Evolutionary conservation across 2,113 vertebrate species (phyloP).

Genomic region (Rhinopomastus cyanomelas): DNA sequence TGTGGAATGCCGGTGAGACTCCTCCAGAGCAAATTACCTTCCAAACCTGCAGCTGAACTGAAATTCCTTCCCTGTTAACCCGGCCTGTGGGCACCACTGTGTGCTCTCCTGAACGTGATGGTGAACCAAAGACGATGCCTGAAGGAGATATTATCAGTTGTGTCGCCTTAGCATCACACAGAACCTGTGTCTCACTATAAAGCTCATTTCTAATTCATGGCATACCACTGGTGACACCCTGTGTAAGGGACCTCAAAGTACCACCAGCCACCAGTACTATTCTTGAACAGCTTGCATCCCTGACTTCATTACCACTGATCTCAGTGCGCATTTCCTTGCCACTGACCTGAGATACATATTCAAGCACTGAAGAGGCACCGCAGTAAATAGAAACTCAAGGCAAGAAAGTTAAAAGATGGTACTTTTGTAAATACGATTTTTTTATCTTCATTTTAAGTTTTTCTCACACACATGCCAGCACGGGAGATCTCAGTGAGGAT

Average conservation of each 20-base stretch:
- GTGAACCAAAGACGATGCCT: background rate
- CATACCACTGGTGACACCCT: fast-evolving
- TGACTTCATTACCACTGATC: background rate
- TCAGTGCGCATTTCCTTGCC: background rate
- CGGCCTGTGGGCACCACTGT: background rate
- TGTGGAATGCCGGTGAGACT: background rate
- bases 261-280: too few species aligned
- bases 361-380: background rate
- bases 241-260: fast-evolving
- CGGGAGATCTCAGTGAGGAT: background rate
- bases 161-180: background rate
- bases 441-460: background rate
- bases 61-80: background rate
- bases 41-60: background rate
- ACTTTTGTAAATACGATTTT: background rate
- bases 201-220: background rate
- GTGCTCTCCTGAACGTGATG: background rate
- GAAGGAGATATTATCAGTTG: background rate
- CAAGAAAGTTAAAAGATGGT: background rate
- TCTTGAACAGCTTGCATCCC: background rate
- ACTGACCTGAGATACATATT: fast-evolving
- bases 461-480: background rate
- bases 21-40: background rate
- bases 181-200: background rate
- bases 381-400: background rate